phyloP scores from a whole-genome alignment of 2,113 vertebrate species.

The Nematolebias whitei region DNA sequence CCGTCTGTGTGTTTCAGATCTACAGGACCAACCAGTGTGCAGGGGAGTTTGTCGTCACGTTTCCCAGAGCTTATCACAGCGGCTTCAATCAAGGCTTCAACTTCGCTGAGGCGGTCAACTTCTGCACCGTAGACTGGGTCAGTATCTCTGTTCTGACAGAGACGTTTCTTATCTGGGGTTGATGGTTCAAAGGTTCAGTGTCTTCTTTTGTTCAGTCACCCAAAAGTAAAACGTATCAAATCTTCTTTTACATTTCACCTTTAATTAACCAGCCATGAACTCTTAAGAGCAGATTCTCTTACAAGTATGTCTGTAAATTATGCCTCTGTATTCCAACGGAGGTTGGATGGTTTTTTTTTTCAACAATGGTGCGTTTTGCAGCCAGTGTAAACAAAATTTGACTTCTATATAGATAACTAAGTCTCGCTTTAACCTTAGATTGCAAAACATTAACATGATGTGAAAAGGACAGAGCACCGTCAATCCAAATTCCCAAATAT shows the following conservation, averaged over 20 bases:
- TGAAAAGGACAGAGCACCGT: too few species aligned
- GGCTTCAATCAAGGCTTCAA: slow-evolving; percentile 99
- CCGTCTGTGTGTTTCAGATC: slow-evolving; percentile 78
- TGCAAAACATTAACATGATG: too few species aligned
- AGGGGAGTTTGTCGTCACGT: slow-evolving; percentile 97
- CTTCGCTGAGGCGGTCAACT: slow-evolving; percentile 98
- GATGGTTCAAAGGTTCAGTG: neutral
- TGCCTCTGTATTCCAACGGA: too few species aligned
- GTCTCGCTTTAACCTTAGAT: too few species aligned
- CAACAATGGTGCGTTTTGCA: too few species aligned
- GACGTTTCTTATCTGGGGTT: neutral
- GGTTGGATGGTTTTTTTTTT: too few species aligned
- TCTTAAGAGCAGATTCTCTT: too few species aligned
- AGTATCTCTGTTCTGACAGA: slow-evolving; percentile 15
- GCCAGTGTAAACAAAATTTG: too few species aligned
- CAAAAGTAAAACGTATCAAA: neutral
- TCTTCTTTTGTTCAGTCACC: neutral
- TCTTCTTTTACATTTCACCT: neutral
- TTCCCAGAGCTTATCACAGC: slow-evolving; percentile 96
- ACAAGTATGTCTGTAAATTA: too few species aligned
- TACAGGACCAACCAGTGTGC: slow-evolving; percentile 98
- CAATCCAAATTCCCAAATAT: too few species aligned
- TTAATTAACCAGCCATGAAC: too few species aligned
- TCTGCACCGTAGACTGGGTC: slow-evolving; percentile 99
- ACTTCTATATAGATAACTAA: too few species aligned